Percentiles rank a stretch among this genome's conserved stretches.
phyloP scores from a whole-genome alignment of 2,797 vertebrate genomes.

The Urocyon cinereoargenteus region DNA sequence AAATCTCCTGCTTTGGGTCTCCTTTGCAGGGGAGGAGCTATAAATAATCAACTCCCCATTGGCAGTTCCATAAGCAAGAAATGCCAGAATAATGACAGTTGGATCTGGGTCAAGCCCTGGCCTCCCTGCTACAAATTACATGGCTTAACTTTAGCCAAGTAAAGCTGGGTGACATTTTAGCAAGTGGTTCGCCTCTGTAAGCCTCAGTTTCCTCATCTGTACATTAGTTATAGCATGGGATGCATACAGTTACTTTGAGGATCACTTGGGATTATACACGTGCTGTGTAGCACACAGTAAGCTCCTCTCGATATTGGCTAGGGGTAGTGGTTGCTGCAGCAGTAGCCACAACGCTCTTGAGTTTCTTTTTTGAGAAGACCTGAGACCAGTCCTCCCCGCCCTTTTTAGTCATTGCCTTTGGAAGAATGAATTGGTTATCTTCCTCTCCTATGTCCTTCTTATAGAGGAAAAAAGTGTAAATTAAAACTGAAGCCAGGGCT shows the following conservation, averaged over 20 bases:
- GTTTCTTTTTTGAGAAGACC: neutral
- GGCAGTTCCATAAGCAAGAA: slow-evolving; percentile 42
- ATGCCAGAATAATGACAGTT: neutral
- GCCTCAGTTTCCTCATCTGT: slow-evolving; percentile 64
- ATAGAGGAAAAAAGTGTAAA: neutral
- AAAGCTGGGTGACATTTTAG: slow-evolving; percentile 35
- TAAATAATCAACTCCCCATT: neutral
- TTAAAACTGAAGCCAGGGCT: slow-evolving; percentile 15
- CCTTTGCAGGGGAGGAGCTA: slow-evolving; percentile 48
- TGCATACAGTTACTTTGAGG: neutral
- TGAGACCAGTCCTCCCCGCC: neutral
- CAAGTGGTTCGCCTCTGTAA: slow-evolving; percentile 32
- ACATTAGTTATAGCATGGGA: neutral
- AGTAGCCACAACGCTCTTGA: neutral
- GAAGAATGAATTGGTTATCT: slow-evolving; percentile 43
- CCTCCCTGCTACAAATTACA: neutral
- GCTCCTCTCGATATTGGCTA: neutral
- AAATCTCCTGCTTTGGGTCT: neutral
- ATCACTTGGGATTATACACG: neutral
- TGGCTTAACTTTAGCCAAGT: neutral
- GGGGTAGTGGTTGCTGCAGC: neutral
- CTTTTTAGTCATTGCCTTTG: slow-evolving; percentile 20
- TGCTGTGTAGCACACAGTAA: neutral
- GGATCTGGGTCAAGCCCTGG: neutral
- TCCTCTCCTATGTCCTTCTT: neutral